phyloP scores from a whole-genome alignment of 2,888 invertebrate genomes.

The Oligia latruncula region DNA sequence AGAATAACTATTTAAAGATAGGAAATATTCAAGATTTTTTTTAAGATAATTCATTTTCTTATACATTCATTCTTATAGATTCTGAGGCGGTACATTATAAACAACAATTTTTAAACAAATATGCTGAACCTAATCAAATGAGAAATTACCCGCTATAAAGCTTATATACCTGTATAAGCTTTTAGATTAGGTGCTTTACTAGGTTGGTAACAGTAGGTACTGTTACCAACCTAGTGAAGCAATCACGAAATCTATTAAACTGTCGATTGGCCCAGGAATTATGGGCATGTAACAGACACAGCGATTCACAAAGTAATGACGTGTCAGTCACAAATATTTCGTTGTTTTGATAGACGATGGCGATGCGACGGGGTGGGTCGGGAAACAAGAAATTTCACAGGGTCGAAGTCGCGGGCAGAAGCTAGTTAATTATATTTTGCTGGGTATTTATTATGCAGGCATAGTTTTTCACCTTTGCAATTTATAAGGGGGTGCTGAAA shows the following conservation, averaged over 20 bases:
- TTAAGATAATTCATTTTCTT: too few species aligned
- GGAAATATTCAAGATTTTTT: too few species aligned
- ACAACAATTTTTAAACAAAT: neutral
- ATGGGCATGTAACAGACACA: neutral
- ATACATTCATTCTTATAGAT: too few species aligned
- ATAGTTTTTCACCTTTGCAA: neutral
- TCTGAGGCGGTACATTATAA: neutral
- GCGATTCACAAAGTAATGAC: neutral
- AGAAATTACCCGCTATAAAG: neutral
- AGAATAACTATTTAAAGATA: too few species aligned
- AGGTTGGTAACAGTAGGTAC: too few species aligned
- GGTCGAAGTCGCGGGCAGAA: too few species aligned
- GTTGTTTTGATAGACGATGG: neutral
- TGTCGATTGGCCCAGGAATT: slow-evolving; percentile 4
- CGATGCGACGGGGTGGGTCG: too few species aligned
- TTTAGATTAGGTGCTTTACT: too few species aligned
- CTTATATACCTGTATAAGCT: neutral
- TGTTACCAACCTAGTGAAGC: neutral
- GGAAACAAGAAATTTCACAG: too few species aligned
- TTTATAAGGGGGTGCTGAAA: neutral
- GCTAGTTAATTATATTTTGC: too few species aligned
- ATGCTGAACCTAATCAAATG: neutral
- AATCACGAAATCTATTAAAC: slow-evolving; percentile 30
- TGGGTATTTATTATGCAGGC: too few species aligned
- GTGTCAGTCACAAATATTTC: neutral